Conservation (phyloP, 2,888 invertebrate species). For the Caenorhabditis angaria region DNA sequence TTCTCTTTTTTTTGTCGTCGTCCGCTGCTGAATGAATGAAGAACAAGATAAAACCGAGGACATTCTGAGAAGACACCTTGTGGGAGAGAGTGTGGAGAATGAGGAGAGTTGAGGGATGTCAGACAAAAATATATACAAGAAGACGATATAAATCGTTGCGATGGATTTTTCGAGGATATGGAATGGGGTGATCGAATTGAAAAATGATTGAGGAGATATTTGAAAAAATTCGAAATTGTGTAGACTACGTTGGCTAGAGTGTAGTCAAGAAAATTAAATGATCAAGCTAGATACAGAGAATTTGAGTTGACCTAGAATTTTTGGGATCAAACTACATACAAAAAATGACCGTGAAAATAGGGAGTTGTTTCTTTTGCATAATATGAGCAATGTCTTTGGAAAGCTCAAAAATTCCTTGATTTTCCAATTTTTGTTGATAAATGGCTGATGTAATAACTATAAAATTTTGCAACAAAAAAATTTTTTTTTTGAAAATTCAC, state of each 20-base stretch:
- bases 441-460: not conserved
- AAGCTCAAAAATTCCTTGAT: too few species aligned
- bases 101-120: not conserved
- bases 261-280: too few species aligned
- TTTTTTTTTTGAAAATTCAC: not conserved
- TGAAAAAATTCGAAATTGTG: not conserved
- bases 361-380: too few species aligned
- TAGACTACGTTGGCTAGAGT: not conserved
- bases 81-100: not conserved
- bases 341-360: too few species aligned
- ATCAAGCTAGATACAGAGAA: too few species aligned
- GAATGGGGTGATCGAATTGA: not conserved
- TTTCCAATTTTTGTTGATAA: not conserved
- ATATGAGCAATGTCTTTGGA: too few species aligned
- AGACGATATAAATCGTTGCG: not conserved
- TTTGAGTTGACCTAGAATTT: too few species aligned
- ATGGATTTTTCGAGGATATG: not conserved
- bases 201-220: not conserved
- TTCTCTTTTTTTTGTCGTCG: too few species aligned
- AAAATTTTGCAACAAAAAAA: not conserved
- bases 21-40: too few species aligned
- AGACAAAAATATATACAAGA: not conserved
- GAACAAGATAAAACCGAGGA: conserved; percentile 1
- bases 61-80: conserved; percentile 3
- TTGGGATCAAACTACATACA: too few species aligned